A percentile compares a stretch with the other conserved stretches of the same genome.
Evolutionary conservation across 2,797 vertebrate species (phyloP).

Genomic region (Acanthurus leucopareius): DNA sequence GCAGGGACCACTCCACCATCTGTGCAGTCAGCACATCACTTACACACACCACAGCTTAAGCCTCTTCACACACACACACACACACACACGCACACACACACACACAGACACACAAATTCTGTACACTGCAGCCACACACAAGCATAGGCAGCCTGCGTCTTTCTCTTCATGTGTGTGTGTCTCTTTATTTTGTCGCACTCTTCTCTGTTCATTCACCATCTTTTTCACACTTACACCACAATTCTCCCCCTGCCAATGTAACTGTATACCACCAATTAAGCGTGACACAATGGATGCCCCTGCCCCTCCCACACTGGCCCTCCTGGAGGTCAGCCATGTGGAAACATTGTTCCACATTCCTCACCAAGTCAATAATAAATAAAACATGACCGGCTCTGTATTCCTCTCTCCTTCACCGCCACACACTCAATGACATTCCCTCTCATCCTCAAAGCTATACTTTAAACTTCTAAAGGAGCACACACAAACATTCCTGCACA

Average conservation of each 20-base stretch:
- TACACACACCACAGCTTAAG: conserved; percentile 63
- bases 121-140: conserved; percentile 38
- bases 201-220: conserved; percentile 58
- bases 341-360: conserved; percentile 89
- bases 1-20: conserved; percentile 85
- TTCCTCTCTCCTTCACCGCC: conserved; percentile 49
- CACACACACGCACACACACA: background rate
- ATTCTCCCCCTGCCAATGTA: conserved; percentile 66
- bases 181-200: conserved; percentile 45
- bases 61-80: conserved; percentile 11
- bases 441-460: conserved; percentile 36
- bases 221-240: conserved; percentile 56
- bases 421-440: conserved; percentile 33
- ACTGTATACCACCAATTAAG: conserved; percentile 81
- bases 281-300: conserved; percentile 74
- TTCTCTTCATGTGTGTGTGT: conserved; percentile 28
- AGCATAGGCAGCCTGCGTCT: conserved; percentile 37
- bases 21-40: conserved; percentile 85
- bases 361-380: conserved; percentile 86
- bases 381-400: conserved; percentile 79
- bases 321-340: conserved; percentile 82
- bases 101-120: conserved; percentile 10
- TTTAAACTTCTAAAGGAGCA: conserved; percentile 36
- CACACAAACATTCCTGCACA: conserved; percentile 17
- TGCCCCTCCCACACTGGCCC: conserved; percentile 65